Evolutionary conservation across 2,797 vertebrate genomes (phyloP).

Genomic region (Anableps anableps): DNA sequence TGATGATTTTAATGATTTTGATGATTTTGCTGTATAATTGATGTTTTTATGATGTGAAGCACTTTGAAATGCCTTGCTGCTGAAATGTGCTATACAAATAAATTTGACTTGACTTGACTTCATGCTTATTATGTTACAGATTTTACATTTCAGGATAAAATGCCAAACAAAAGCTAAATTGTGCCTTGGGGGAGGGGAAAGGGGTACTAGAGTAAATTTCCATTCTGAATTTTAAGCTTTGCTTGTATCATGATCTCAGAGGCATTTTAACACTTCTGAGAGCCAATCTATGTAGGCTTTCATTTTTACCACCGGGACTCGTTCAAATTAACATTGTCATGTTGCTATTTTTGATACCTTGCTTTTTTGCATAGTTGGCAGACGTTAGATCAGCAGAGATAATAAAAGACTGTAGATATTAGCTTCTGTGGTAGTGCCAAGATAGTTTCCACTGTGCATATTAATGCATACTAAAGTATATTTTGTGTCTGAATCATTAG

Average conservation of each 20-base stretch:
- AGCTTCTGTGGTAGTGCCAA: too few relatives aligned
- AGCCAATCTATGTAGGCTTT: not conserved
- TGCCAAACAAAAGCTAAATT: not conserved
- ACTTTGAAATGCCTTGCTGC: too few relatives aligned
- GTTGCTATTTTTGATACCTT: not conserved
- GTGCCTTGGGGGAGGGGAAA: not conserved
- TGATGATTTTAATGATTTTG: too few relatives aligned
- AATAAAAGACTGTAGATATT: too few relatives aligned
- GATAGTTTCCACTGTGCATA: too few relatives aligned
- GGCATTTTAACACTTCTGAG: not conserved
- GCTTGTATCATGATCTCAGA: not conserved
- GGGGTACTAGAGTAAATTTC: too few relatives aligned
- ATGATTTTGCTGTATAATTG: too few relatives aligned
- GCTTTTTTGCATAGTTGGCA: not conserved
- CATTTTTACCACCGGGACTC: not conserved
- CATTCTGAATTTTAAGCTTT: not conserved
- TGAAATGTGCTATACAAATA: too few relatives aligned
- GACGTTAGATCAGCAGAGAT: not conserved
- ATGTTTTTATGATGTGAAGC: too few relatives aligned
- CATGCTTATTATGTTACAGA: not conserved
- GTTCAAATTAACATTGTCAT: not conserved
- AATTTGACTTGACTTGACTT: too few relatives aligned
- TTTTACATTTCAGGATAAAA: not conserved
- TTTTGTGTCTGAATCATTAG: too few relatives aligned
- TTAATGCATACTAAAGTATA: too few relatives aligned